phyloP scores from a whole-genome alignment of 2,888 invertebrate genomes.

The Dioctria linearis region DNA sequence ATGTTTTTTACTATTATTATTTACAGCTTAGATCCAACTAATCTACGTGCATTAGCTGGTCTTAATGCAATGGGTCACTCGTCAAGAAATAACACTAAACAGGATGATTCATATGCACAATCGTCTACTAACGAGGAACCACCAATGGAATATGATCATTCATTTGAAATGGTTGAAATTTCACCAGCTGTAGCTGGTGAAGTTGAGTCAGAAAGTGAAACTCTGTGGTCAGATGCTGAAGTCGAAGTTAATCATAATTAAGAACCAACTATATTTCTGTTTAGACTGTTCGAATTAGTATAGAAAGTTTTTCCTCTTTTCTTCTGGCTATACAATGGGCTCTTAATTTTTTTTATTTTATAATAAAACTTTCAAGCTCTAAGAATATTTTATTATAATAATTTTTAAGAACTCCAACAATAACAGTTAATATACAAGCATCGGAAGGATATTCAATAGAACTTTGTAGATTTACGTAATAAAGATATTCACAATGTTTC shows the following conservation, averaged over 20 bases:
- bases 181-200: constrained; percentile 70
- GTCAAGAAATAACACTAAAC: constrained; percentile 60
- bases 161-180: constrained; percentile 66
- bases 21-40: constrained; percentile 67
- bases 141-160: constrained; percentile 65
- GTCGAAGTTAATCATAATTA: constrained; percentile 71
- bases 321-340: too few relatives aligned
- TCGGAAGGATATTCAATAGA: too few relatives aligned
- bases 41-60: constrained; percentile 66
- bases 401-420: too few relatives aligned
- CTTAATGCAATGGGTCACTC: constrained; percentile 66
- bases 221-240: constrained; percentile 77
- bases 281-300: too few relatives aligned
- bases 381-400: too few relatives aligned
- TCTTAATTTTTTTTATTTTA: too few relatives aligned
- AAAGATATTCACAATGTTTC: too few relatives aligned
- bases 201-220: constrained; percentile 74
- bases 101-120: constrained; percentile 61
- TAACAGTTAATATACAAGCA: too few relatives aligned
- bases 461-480: too few relatives aligned
- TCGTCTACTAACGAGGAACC: constrained; percentile 65
- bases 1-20: constrained; percentile 2
- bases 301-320: too few relatives aligned
- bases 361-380: too few relatives aligned
- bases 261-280: too few relatives aligned